Evolutionary conservation across 2,888 invertebrate species (phyloP).

Genomic region (Exephanes ischioxanthus): DNA sequence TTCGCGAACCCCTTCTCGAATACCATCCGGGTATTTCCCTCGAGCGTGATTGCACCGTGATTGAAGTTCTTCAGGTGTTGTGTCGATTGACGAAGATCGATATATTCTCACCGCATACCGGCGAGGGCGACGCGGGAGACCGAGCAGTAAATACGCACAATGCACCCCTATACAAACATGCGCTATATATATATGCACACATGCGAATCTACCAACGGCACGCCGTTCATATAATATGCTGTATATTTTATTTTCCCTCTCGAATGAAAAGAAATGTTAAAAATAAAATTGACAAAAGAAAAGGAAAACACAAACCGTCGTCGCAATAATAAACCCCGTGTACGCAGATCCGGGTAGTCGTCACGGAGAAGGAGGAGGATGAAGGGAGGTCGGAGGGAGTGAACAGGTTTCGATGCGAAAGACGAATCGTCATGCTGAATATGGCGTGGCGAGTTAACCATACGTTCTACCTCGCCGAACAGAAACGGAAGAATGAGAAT

Average conservation of each 20-base stretch:
- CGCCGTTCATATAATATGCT: conserved; percentile 14
- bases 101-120: conserved; percentile 56
- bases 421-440: conserved; percentile 63
- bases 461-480: conserved; percentile 39
- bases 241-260: conserved; percentile 26
- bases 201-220: not conserved
- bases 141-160: conserved; percentile 37
- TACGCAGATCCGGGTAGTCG: conserved; percentile 30
- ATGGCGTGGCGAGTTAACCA: conserved; percentile 51
- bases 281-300: not conserved
- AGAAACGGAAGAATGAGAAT: conserved; percentile 23
- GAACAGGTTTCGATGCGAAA: conserved; percentile 56
- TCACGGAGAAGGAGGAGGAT: conserved; percentile 2
- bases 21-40: conserved; percentile 60
- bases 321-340: conserved; percentile 34
- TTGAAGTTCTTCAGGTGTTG: conserved; percentile 65
- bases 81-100: conserved; percentile 67
- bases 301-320: conserved; percentile 15
- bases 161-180: not conserved
- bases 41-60: conserved; percentile 64
- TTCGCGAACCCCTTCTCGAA: conserved; percentile 29
- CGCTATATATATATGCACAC: conserved; percentile 7
- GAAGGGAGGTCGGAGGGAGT: not conserved
- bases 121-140: not conserved
- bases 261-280: not conserved